A percentile compares a stretch with the other conserved stretches of the same genome.
Conservation (phyloP, 2,113 vertebrate genomes). For the Megaceryle torquata region DNA sequence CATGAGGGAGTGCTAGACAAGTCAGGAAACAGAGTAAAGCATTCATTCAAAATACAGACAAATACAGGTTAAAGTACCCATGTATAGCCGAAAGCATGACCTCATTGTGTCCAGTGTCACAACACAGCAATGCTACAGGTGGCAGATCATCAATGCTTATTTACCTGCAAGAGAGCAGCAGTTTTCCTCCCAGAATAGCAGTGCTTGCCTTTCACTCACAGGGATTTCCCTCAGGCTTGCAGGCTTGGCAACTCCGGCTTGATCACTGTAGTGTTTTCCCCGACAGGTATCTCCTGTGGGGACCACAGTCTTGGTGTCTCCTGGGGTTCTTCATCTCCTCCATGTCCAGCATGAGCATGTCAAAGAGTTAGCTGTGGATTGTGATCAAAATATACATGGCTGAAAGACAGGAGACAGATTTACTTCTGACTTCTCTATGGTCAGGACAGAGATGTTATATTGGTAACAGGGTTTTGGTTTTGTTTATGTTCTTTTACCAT, state of each 20-base stretch:
- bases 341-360: not conserved
- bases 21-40: not conserved
- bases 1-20: not conserved
- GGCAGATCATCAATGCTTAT: not conserved
- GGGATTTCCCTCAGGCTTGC: not conserved
- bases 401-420: not conserved
- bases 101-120: not conserved
- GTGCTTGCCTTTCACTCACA: not conserved
- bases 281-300: not conserved
- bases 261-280: not conserved
- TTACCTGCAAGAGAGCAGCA: not conserved
- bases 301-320: not conserved
- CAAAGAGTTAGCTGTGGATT: not conserved
- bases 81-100: not conserved
- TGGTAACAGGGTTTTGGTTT: not conserved
- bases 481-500: not conserved
- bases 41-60: not conserved
- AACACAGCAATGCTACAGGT: not conserved
- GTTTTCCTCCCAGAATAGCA: not conserved
- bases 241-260: not conserved
- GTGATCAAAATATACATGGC: not conserved
- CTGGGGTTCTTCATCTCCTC: not conserved
- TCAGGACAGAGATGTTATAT: not conserved
- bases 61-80: not conserved
- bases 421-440: not conserved